A percentile compares a stretch with the other conserved stretches of the same genome.
These are phyloP conservation scores for Megamerina dolium DNA, from an alignment of 2,888 invertebrate species.

Conservation along the genomic window DNA sequence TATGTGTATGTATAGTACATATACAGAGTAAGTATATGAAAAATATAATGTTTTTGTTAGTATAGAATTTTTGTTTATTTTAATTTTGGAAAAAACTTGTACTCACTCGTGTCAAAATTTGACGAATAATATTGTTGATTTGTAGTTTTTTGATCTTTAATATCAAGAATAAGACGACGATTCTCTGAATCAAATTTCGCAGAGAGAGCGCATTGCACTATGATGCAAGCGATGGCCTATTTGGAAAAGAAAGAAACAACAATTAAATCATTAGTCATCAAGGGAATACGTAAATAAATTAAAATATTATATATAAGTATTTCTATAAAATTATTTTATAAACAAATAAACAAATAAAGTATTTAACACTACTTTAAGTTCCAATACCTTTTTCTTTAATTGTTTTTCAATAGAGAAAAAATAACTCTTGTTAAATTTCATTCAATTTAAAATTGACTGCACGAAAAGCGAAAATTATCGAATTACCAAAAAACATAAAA, in stretches of 20 bases:
- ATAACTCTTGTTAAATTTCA: too few relatives aligned
- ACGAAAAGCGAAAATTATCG: too few relatives aligned
- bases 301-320: background rate
- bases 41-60: conserved; percentile 5
- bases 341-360: too few relatives aligned
- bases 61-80: conserved; percentile 1
- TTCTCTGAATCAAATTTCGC: conserved; percentile 43
- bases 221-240: conserved; percentile 50
- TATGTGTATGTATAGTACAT: too few relatives aligned
- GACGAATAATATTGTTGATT: conserved; percentile 72
- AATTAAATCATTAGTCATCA: conserved; percentile 6
- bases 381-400: too few relatives aligned
- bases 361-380: too few relatives aligned
- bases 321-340: background rate
- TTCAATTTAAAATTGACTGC: too few relatives aligned
- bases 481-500: too few relatives aligned
- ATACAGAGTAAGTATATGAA: background rate
- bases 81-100: conserved; percentile 18
- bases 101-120: conserved; percentile 70
- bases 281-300: background rate
- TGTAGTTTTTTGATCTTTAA: conserved; percentile 63
- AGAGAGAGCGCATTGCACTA: conserved; percentile 47
- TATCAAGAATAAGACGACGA: conserved; percentile 65
- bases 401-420: too few relatives aligned
- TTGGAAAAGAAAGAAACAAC: conserved; percentile 15